Percentiles rank a stretch among this genome's conserved stretches.
These are phyloP conservation scores for Drosophila kanapiae DNA, from an alignment of 1,140 invertebrate genomes.

Conservation along the genomic window DNA sequence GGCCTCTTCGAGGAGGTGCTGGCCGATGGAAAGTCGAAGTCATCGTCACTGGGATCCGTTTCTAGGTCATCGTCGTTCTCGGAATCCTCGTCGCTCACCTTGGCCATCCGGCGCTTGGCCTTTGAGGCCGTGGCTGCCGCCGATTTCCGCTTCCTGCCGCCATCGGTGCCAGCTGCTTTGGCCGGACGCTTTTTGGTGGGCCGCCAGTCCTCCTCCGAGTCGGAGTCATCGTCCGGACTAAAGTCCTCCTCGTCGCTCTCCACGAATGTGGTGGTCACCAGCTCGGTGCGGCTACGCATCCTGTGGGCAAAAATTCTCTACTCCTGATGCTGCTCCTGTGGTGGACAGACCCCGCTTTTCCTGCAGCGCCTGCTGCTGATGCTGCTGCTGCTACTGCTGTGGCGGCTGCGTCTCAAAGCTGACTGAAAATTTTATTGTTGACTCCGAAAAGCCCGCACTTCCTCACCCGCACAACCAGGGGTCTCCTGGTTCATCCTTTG, in stretches of 20 bases:
- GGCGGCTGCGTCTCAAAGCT: slow-evolving; percentile 49
- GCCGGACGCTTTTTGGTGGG: slow-evolving; percentile 73
- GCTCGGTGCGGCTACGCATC: slow-evolving; percentile 84
- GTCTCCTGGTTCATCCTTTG: slow-evolving; percentile 44
- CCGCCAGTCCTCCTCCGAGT: slow-evolving; percentile 84
- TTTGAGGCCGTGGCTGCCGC: slow-evolving; percentile 38
- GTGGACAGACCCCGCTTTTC: slow-evolving; percentile 22
- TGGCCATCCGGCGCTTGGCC: slow-evolving; percentile 58
- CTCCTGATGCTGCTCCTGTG: slow-evolving; percentile 18
- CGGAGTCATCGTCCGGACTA: slow-evolving; percentile 77
- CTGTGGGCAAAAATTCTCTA: slow-evolving; percentile 21
- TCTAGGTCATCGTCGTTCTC: slow-evolving; percentile 57
- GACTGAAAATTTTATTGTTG: slow-evolving; percentile 71
- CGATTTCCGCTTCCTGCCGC: slow-evolving; percentile 67
- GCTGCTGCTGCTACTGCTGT: slow-evolving; percentile 23
- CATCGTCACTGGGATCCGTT: slow-evolving; percentile 67
- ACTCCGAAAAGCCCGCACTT: slow-evolving; percentile 40
- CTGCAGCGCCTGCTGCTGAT: slow-evolving; percentile 33
- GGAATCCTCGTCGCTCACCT: slow-evolving; percentile 68
- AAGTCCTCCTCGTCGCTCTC: slow-evolving; percentile 83
- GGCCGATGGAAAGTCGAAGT: slow-evolving; percentile 49
- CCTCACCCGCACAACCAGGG: slow-evolving; percentile 22
- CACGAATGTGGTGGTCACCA: slow-evolving; percentile 84
- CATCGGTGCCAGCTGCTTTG: slow-evolving; percentile 52
- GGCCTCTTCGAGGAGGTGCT: slow-evolving; percentile 54